Evolutionary conservation across 2,888 invertebrate species (phyloP).

Genomic region (Trisateles emortualis): DNA sequence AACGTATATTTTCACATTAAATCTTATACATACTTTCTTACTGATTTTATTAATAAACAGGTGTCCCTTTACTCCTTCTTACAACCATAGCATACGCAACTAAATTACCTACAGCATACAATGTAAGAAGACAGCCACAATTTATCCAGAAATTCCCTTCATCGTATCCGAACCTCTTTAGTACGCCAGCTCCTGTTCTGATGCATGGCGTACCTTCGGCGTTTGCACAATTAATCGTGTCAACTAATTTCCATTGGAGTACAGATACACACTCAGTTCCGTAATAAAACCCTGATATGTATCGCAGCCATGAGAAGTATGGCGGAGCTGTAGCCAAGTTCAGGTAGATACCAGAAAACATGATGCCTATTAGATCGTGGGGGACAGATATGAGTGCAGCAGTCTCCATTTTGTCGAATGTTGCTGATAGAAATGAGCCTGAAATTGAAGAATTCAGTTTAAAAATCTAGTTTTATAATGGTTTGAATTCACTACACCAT

Average conservation of each 20-base stretch:
- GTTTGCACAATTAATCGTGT: constrained; percentile 86
- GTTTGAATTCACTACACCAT: too few relatives aligned
- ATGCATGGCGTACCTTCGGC: constrained; percentile 87
- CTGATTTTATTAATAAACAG: constrained; percentile 72
- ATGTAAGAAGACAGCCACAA: constrained; percentile 69
- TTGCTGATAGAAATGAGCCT: constrained; percentile 90
- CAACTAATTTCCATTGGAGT: constrained; percentile 88
- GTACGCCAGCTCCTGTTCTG: constrained; percentile 86
- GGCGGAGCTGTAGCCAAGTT: constrained; percentile 87
- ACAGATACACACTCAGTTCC: constrained; percentile 90
- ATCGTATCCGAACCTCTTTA: constrained; percentile 85
- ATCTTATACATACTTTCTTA: too few relatives aligned
- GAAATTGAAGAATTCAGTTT: constrained; percentile 42
- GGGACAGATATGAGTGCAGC: constrained; percentile 90
- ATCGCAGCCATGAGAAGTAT: constrained; percentile 87
- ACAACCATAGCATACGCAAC: constrained; percentile 78
- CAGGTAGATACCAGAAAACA: constrained; percentile 90
- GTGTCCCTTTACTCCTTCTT: constrained; percentile 76
- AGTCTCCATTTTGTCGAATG: constrained; percentile 89
- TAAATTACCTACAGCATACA: constrained; percentile 72
- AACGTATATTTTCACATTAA: not conserved
- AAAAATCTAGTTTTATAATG: constrained; percentile 17
- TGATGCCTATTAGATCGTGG: constrained; percentile 88
- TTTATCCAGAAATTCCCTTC: constrained; percentile 76
- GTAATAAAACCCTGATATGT: constrained; percentile 90